phyloP scores from a whole-genome alignment of 2,797 vertebrate species.

The Thamnophis elegans region DNA sequence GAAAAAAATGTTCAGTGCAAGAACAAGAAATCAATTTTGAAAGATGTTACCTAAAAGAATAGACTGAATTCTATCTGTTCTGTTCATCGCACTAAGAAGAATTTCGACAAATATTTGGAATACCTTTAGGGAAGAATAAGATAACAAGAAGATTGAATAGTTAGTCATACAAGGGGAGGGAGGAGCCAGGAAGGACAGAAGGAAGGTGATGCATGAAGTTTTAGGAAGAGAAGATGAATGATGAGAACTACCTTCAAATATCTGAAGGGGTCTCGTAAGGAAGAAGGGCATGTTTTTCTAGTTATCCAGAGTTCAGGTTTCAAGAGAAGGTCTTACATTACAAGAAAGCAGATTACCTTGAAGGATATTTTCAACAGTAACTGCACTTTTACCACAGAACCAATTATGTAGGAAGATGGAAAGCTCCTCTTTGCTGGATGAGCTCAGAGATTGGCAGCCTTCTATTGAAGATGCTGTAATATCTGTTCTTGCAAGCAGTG shows the following conservation, averaged over 20 bases:
- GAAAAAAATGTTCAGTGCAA: background rate
- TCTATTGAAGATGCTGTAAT: background rate
- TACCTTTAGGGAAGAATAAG: background rate
- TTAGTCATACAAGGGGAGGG: background rate
- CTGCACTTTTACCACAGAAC: background rate
- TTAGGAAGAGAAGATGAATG: background rate
- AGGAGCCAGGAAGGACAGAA: background rate
- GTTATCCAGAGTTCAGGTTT: background rate
- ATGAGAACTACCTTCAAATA: background rate
- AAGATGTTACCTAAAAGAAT: conserved; percentile 10
- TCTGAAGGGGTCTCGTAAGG: background rate
- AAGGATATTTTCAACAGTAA: background rate
- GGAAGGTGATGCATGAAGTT: background rate
- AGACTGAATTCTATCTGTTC: background rate
- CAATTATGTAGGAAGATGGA: background rate
- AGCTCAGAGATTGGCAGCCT: background rate
- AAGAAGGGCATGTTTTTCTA: background rate
- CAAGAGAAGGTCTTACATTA: background rate
- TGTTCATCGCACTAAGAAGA: background rate
- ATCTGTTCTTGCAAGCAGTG: background rate
- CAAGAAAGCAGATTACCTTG: background rate
- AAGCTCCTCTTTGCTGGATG: background rate
- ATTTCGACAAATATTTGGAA: background rate
- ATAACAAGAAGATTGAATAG: background rate
- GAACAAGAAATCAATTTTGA: conserved; percentile 26